These are phyloP conservation scores for Nematopogon swammerdamellus DNA, from an alignment of 2,888 invertebrate genomes.

Conservation along the genomic window DNA sequence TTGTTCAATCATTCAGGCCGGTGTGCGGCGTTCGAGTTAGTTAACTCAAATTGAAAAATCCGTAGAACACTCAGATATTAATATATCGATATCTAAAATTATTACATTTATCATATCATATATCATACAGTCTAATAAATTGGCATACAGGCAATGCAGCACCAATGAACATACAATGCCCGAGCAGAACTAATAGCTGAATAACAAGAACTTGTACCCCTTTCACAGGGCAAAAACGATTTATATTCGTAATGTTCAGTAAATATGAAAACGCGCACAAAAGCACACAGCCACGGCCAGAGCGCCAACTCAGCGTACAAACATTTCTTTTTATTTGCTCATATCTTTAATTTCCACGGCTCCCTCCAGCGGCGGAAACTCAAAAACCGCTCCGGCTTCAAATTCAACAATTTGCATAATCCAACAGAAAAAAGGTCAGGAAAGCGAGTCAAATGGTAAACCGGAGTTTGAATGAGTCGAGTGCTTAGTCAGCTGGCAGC, in stretches of 20 bases:
- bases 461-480: constrained; percentile 27
- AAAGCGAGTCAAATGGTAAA: constrained; percentile 51
- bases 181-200: too few relatives aligned
- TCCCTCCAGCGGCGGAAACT: background rate
- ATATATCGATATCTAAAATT: too few relatives aligned
- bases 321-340: constrained; percentile 54
- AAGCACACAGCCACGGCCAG: constrained; percentile 29
- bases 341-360: constrained; percentile 26
- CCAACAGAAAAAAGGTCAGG: constrained; percentile 53
- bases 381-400: background rate
- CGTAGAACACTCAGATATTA: too few relatives aligned
- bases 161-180: too few relatives aligned
- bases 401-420: constrained; percentile 40
- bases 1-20: too few relatives aligned
- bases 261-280: background rate
- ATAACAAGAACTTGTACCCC: too few relatives aligned
- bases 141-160: too few relatives aligned
- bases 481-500: constrained; percentile 47
- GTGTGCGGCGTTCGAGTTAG: too few relatives aligned
- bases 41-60: too few relatives aligned
- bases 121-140: too few relatives aligned
- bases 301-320: constrained; percentile 45
- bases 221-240: background rate
- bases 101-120: too few relatives aligned
- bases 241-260: background rate